A percentile compares a stretch with the other conserved stretches of the same genome.
phyloP scores from a whole-genome alignment of 2,888 invertebrate species.

The Melieria picta region DNA sequence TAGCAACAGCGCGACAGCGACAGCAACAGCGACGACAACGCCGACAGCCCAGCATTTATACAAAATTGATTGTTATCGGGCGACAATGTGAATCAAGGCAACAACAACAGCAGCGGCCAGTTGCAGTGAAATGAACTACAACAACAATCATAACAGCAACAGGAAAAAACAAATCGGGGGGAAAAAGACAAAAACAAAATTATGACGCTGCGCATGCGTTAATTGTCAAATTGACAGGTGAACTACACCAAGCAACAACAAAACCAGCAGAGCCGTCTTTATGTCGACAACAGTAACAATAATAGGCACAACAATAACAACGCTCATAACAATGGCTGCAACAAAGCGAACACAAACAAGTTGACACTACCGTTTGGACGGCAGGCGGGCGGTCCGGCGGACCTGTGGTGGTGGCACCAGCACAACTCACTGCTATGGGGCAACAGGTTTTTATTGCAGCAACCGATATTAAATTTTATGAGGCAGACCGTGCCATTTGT shows the following conservation, averaged over 20 bases:
- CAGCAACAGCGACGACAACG: slow-evolving; percentile 16
- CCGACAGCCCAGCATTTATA: slow-evolving; percentile 13
- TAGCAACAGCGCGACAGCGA: neutral
- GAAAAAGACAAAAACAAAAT: slow-evolving; percentile 31
- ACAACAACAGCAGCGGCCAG: neutral
- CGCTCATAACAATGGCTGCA: neutral
- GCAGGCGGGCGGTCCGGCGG: too few relatives aligned
- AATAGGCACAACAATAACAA: slow-evolving; percentile 12
- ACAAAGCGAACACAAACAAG: neutral
- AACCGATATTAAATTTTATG: slow-evolving; percentile 41
- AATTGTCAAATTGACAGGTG: slow-evolving; percentile 42
- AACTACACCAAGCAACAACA: slow-evolving; percentile 23
- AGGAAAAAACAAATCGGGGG: neutral
- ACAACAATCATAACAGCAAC: neutral
- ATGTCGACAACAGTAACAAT: neutral
- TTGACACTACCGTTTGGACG: neutral
- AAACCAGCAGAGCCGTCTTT: neutral
- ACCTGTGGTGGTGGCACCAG: neutral
- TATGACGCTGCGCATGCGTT: slow-evolving; percentile 38
- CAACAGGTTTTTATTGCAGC: slow-evolving; percentile 35
- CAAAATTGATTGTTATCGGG: slow-evolving; percentile 21
- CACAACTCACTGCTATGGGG: neutral
- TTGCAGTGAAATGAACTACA: neutral
- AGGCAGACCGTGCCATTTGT: slow-evolving; percentile 42
- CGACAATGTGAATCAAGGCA: slow-evolving; percentile 8